Evolutionary conservation across 2,888 invertebrate genomes (phyloP).

Genomic region (Meiosimyza platycephala): DNA sequence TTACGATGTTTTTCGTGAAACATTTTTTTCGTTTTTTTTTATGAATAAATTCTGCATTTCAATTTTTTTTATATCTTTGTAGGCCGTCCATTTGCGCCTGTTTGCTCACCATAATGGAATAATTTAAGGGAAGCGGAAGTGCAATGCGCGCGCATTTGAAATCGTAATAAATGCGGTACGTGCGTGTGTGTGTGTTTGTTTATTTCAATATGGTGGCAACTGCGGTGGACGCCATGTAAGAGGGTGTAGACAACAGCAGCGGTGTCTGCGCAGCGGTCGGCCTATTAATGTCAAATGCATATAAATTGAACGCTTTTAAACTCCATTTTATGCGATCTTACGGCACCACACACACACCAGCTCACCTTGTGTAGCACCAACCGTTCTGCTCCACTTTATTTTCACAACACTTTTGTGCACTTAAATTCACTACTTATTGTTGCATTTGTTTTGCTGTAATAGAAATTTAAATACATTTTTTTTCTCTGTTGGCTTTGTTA

Average conservation of each 20-base stretch:
- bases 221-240: conserved; percentile 21
- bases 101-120: background rate
- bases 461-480: conserved; percentile 9
- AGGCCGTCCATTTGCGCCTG: background rate
- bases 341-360: background rate
- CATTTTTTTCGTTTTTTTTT: background rate
- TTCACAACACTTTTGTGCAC: background rate
- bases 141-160: conserved; percentile 32
- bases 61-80: conserved; percentile 20
- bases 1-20: conserved; percentile 17
- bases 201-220: conserved; percentile 27
- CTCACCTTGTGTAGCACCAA: background rate
- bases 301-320: conserved; percentile 41
- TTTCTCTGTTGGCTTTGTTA: background rate
- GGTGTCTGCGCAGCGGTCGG: conserved; percentile 12
- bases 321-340: conserved; percentile 26
- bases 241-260: background rate
- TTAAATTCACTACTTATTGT: background rate
- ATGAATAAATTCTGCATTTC: conserved; percentile 20
- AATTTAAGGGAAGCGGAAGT: conserved; percentile 36
- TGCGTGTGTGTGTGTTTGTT: background rate
- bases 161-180: background rate
- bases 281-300: conserved; percentile 41
- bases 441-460: conserved; percentile 15
- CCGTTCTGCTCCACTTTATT: background rate